Conservation (phyloP, 2,797 vertebrate species). For the Ctenopoma kingsleyae region DNA sequence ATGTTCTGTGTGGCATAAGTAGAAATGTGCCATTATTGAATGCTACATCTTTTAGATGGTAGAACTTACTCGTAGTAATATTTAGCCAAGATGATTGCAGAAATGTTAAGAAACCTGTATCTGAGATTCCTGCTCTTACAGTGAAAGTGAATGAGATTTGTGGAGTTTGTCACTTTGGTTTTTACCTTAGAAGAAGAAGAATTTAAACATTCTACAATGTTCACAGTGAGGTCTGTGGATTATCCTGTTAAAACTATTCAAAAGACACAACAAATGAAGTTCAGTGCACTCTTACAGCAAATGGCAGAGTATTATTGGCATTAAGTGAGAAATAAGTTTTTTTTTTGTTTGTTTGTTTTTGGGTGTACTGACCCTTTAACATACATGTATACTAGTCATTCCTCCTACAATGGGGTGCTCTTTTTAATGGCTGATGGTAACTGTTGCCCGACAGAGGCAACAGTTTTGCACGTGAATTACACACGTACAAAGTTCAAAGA, state of each 20-base stretch:
- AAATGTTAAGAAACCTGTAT: background rate
- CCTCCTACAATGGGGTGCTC: background rate
- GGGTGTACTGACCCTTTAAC: slow-evolving; percentile 6
- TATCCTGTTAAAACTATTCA: background rate
- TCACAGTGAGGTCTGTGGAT: background rate
- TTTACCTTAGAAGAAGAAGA: background rate
- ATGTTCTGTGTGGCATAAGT: background rate
- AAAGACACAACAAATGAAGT: background rate
- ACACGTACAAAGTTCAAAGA: background rate
- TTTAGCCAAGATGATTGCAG: background rate
- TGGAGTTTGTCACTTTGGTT: background rate
- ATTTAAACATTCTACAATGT: background rate
- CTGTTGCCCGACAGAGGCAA: slow-evolving; percentile 2
- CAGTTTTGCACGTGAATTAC: background rate
- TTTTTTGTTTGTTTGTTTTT: background rate
- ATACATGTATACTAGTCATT: background rate
- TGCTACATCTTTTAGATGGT: background rate
- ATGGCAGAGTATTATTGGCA: background rate
- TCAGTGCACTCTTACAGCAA: background rate
- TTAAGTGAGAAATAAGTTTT: background rate
- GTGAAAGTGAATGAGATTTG: background rate
- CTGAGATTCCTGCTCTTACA: slow-evolving; percentile 3
- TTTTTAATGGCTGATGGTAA: background rate
- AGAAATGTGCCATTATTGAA: background rate
- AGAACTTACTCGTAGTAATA: background rate